These are phyloP conservation scores for Polypedilum vanderplanki DNA, from an alignment of 1,140 invertebrate species.

Conservation along the genomic window DNA sequence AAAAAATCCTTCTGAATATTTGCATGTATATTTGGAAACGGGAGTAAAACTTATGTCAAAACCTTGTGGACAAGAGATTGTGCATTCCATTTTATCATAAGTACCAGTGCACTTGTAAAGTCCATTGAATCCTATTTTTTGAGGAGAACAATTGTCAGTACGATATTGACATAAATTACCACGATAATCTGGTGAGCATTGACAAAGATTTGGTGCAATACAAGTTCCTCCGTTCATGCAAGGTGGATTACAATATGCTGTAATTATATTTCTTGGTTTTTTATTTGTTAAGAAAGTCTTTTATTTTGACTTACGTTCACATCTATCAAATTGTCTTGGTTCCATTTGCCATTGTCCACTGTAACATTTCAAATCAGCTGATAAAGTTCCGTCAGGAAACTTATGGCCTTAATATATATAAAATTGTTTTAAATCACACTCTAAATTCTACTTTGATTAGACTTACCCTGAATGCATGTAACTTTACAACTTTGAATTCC, in stretches of 20 bases:
- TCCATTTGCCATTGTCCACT: neutral
- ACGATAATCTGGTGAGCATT: neutral
- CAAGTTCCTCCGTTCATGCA: conserved; percentile 73
- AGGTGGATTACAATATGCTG: conserved; percentile 62
- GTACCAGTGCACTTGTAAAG: conserved; percentile 42
- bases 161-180: conserved; percentile 8
- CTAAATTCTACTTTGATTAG: neutral
- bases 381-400: neutral
- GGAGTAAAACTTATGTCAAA: conserved; percentile 54
- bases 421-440: no score
- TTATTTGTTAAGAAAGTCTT: neutral
- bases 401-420: neutral
- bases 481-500: neutral
- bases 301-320: neutral
- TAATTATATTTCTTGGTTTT: conserved; percentile 32
- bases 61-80: conserved; percentile 57
- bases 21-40: conserved; percentile 58
- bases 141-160: neutral
- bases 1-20: conserved; percentile 59
- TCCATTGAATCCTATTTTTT: conserved; percentile 24
- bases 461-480: neutral
- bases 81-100: conserved; percentile 53
- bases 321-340: neutral
- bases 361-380: neutral
- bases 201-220: conserved; percentile 45